These are phyloP conservation scores for Odontomyia ornata DNA, from an alignment of 2,888 invertebrate species.

Conservation along the genomic window DNA sequence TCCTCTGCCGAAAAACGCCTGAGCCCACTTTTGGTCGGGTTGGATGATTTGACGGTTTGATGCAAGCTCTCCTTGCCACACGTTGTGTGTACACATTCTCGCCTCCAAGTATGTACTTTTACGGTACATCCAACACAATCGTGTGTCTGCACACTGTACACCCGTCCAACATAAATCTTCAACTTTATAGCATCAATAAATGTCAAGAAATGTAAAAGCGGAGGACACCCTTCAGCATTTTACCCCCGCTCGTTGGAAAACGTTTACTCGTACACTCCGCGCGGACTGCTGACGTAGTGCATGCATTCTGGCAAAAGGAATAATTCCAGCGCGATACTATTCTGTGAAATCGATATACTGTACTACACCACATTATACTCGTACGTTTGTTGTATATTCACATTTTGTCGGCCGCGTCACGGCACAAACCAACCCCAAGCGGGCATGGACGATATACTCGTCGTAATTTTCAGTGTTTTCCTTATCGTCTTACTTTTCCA, in stretches of 20 bases:
- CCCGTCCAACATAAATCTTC: constrained; percentile 60
- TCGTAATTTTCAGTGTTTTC: constrained; percentile 34
- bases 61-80: background rate
- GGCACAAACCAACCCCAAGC: no score
- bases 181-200: constrained; percentile 64
- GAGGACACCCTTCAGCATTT: constrained; percentile 23
- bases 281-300: no score
- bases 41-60: no score
- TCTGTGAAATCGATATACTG: background rate
- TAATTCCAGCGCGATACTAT: background rate
- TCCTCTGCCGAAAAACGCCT: background rate
- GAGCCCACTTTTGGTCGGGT: background rate
- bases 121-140: background rate
- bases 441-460: constrained; percentile 23
- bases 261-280: no score
- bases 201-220: constrained; percentile 61
- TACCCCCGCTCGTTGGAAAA: background rate
- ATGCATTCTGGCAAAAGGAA: background rate
- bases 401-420: constrained; percentile 1
- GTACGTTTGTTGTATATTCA: no score
- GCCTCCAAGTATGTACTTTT: no score
- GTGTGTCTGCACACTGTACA: constrained; percentile 28
- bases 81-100: background rate
- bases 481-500: constrained; percentile 10
- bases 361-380: no score